phyloP scores from a whole-genome alignment of 2,888 invertebrate species.

The Villa cingulata region DNA sequence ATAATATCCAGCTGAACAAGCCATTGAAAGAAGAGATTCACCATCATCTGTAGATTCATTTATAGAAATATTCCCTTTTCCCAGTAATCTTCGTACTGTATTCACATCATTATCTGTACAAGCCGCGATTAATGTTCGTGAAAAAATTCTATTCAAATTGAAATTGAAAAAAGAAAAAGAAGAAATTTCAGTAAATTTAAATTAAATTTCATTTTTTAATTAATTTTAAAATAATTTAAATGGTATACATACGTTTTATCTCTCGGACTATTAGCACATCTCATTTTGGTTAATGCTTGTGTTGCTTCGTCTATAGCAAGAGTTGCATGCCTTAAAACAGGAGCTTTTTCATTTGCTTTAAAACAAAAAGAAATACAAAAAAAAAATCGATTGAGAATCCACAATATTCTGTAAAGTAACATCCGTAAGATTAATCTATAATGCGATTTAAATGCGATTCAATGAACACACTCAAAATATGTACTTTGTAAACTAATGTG shows the following conservation, averaged over 20 bases:
- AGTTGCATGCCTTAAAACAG: slow-evolving; percentile 39
- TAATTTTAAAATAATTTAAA: background rate
- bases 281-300: slow-evolving; percentile 90
- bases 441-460: no score
- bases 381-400: no score
- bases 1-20: slow-evolving; percentile 95
- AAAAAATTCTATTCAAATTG: slow-evolving; percentile 30
- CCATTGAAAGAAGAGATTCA: slow-evolving; percentile 87
- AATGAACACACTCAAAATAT: no score
- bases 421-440: no score
- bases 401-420: no score
- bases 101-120: slow-evolving; percentile 91
- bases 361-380: slow-evolving; percentile 1
- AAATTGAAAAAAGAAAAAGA: slow-evolving; percentile 5
- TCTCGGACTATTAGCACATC: slow-evolving; percentile 67
- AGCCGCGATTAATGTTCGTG: slow-evolving; percentile 75
- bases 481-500: no score
- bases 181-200: background rate
- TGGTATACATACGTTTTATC: slow-evolving; percentile 39
- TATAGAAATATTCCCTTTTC: slow-evolving; percentile 77
- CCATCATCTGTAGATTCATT: slow-evolving; percentile 97
- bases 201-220: background rate
- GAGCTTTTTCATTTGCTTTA: slow-evolving; percentile 33
- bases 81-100: slow-evolving; percentile 79
- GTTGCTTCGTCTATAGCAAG: slow-evolving; percentile 96